Evolutionary conservation across 2,113 vertebrate species (phyloP), one percentile per base, ranked within the genome.

Genomic region (Chelonoidis abingdonii): DNA sequence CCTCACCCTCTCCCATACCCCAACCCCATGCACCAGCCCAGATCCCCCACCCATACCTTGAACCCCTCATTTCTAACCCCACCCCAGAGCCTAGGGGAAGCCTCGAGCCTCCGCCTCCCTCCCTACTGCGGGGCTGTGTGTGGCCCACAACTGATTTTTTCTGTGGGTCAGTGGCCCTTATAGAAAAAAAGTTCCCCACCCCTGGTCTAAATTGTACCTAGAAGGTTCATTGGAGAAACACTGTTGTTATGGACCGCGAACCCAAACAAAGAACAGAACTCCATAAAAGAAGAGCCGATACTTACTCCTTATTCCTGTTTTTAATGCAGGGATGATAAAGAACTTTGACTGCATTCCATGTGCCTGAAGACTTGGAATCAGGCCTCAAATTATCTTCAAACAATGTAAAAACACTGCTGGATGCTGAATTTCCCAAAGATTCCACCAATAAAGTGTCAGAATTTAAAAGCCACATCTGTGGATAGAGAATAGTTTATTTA

Each of bases 381-480:
- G 90, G 89, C 38, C 83, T 27, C 31, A 62, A 91, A 79, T 1
- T 22, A 65, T 98, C 97, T 97, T 97, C 97, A 80, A 98, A 94
- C 19, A 97, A 92, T 38, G 97, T 87, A 86, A 98, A 98, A 91
- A 87, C 93, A 84, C 90, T 88, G 12, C 54, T 81, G 53, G 86
- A 90, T 16, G 93, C 95, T 22, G 90, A 87, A 94, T 83, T 97
- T 98, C 93, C 96, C 41, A 94, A 96, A 87, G 98, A 98, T 17
- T 99, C 99, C 79, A 99, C 98, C 81, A 99, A 97, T 96, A 99
- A 94, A 41, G 99, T 99, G 97, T 99, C 99, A 69, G 98, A 98
- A 98, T 99, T 99, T 98, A 99, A 98, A 95, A 99, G 98, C 99
- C 99, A 99, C 41, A 99, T 94, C 99, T 99, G 96, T 75, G 97